Evolutionary conservation across 2,113 vertebrate genomes (phyloP), one percentile per base, ranked within the genome.

Genomic region (Mesembrinibis cayennensis): DNA sequence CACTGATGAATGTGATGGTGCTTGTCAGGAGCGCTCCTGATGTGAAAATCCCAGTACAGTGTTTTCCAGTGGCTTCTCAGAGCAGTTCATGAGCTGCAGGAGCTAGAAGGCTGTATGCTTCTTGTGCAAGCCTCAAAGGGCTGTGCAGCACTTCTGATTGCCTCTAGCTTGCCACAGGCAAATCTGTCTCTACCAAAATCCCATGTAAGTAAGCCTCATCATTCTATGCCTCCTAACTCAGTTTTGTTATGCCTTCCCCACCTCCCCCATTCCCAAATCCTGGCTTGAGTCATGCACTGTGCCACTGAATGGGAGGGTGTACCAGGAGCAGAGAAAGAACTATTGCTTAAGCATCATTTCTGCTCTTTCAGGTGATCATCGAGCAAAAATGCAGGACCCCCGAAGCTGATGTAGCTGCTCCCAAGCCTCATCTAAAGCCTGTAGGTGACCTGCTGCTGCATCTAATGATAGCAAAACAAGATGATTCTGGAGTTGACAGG

Each of bases 311-410:
- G 44, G 62, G 20, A 89, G 29, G 36, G 6, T 49, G 6, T 56
- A 20, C 9, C 27, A 77, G 40, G 16, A 89, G 22, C 2, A 72
- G 40, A 79, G 71, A 52, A 67, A 45, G 16, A 91, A 21, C 30
- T 69, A 27, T 20, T 74, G 36, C 29, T 89, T 72, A 87, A 53
- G 25, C 15, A 13, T 65, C 0, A 29, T 29, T 91, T 87, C 61
- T 92, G 16, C 27, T 90, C 30, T 91, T 96, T 82, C 94, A 96
- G 93, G 89, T 97, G 70, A 62, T 55, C 26, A 13, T 79, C 2
- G 2, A 82, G 62, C 72, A 69, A 66, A 91, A 85, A 3, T 25
- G 49, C 22, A 80, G 23, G 32, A 47, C 14, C 6, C 23, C 29
- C 5, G 65, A 19, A 32, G 55, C 0, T 65, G 89, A 89, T 79